Percentiles rank a stretch among this genome's conserved stretches.
These are phyloP conservation scores for Actinostola sp. DNA, from an alignment of 92 coral and sea anemone species.

Conservation along the genomic window DNA sequence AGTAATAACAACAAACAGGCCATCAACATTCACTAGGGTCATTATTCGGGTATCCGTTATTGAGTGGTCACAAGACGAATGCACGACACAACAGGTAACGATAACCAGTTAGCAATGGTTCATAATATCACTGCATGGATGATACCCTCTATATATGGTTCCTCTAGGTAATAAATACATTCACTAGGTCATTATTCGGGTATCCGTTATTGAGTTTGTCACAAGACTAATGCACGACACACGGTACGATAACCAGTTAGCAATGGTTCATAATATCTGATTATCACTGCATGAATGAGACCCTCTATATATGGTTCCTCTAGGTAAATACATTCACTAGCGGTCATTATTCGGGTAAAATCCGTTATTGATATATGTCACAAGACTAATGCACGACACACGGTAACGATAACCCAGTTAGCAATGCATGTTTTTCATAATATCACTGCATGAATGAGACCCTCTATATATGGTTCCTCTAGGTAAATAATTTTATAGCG, in stretches of 20 bases:
- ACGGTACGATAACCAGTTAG: conserved; percentile 76
- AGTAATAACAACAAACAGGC: conserved; percentile 41
- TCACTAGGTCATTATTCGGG: conserved; percentile 37
- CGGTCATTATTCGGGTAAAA: too few species aligned
- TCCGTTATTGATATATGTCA: too few species aligned
- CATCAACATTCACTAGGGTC: conserved; percentile 63
- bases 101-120: conserved; percentile 77
- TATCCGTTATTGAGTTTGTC: conserved; percentile 37
- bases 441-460: too few species aligned
- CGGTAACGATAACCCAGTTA: too few species aligned
- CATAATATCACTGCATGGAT: background rate
- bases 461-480: too few species aligned
- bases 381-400: too few species aligned
- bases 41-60: conserved; percentile 45
- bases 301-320: background rate
- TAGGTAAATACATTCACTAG: background rate
- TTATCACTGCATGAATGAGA: background rate
- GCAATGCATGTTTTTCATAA: too few species aligned
- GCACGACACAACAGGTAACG: conserved; percentile 71
- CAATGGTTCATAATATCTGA: background rate
- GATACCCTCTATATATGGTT: too few species aligned
- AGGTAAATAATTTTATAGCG: too few species aligned
- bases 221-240: conserved; percentile 52
- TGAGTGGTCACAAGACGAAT: conserved; percentile 46
- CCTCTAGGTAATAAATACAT: conserved; percentile 63